Percentiles rank a stretch among this genome's conserved stretches.
These are phyloP conservation scores for Cisticola juncidis DNA, from an alignment of 2,113 vertebrate species.

Conservation along the genomic window DNA sequence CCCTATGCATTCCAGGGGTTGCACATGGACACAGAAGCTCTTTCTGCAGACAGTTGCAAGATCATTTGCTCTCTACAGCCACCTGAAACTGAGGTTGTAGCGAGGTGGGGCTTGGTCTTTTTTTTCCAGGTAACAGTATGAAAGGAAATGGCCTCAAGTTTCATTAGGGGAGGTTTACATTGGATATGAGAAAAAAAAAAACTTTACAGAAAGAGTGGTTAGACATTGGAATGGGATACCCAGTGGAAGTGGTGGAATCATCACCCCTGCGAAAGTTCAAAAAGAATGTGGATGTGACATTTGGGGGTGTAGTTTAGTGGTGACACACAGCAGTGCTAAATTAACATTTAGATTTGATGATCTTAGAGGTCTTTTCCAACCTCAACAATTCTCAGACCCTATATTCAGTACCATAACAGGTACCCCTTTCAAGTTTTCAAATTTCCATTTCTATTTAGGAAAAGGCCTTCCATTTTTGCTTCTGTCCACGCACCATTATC, in stretches of 20 bases:
- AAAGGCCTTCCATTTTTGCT: not conserved
- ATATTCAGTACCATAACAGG: not conserved
- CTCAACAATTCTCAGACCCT: not conserved
- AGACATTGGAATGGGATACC: not conserved
- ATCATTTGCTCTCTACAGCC: not conserved
- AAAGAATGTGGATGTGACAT: not conserved
- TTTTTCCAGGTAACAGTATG: not conserved
- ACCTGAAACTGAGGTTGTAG: accelerated
- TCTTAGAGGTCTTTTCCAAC: not conserved
- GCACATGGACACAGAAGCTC: not conserved
- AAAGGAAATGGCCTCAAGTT: not conserved
- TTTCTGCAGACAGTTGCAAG: not conserved
- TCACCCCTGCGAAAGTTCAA: not conserved
- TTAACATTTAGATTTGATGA: not conserved
- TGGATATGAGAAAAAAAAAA: not conserved
- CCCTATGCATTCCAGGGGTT: not conserved
- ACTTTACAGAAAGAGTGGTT: not conserved
- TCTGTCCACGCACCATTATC: not conserved
- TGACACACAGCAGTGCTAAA: not conserved
- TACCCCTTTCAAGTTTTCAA: not conserved
- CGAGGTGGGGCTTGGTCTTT: not conserved
- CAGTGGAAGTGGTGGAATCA: not conserved
- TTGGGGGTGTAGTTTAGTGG: not conserved
- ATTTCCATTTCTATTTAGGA: not conserved
- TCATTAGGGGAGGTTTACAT: not conserved